Conservation (phyloP, 2,797 vertebrate species). For the Clarias platycephalus region DNA sequence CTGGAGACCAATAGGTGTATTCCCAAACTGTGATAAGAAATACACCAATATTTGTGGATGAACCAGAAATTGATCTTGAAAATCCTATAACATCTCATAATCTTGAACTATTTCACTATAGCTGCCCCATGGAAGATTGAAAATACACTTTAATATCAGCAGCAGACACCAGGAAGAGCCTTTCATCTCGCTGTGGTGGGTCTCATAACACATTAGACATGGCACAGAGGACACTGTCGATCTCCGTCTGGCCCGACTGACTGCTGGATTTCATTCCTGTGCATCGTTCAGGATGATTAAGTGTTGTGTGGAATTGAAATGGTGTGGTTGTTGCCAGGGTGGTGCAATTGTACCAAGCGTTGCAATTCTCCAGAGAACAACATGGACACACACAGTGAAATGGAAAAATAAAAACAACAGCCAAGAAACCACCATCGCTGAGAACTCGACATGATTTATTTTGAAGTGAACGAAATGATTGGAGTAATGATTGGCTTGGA, state of each 20-base stretch:
- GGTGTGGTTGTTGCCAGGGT: conserved; percentile 67
- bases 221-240: conserved; percentile 61
- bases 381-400: conserved; percentile 64
- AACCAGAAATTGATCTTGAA: conserved; percentile 32
- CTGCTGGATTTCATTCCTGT: conserved; percentile 69
- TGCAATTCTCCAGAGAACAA: conserved; percentile 68
- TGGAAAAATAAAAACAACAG: conserved; percentile 22
- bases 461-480: neutral
- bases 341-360: conserved; percentile 65
- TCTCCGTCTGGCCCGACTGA: conserved; percentile 63
- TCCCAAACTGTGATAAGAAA: conserved; percentile 25
- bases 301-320: conserved; percentile 72
- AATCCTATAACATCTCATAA: conserved; percentile 29
- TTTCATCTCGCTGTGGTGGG: conserved; percentile 47
- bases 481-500: neutral
- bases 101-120: conserved; percentile 29
- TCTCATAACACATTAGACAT: conserved; percentile 55
- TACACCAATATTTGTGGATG: conserved; percentile 5
- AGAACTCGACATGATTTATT: neutral
- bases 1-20: neutral
- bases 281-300: conserved; percentile 72
- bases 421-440: neutral
- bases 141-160: conserved; percentile 49
- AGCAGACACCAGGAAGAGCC: conserved; percentile 45
- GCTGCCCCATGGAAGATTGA: conserved; percentile 29